Evolutionary conservation across 2,797 vertebrate genomes (phyloP).

Genomic region (Labroides dimidiatus): DNA sequence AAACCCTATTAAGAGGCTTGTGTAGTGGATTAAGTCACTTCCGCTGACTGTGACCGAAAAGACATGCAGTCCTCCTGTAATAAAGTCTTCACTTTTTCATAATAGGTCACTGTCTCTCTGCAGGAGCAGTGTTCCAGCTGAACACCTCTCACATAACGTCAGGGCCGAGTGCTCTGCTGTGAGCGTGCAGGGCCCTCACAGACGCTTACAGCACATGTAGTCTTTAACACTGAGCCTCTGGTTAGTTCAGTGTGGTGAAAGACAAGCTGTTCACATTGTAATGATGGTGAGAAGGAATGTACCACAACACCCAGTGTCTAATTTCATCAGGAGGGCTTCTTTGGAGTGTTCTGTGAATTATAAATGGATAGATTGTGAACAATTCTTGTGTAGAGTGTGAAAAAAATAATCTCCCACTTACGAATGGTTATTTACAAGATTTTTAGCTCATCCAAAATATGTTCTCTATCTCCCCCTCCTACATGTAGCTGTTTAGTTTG

Average conservation of each 20-base stretch:
- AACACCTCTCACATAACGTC: slow-evolving; percentile 29
- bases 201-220: slow-evolving; percentile 30
- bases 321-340: not conserved
- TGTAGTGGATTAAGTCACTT: slow-evolving; percentile 30
- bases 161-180: not conserved
- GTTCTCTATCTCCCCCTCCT: not conserved
- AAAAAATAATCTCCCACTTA: not conserved
- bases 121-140: slow-evolving; percentile 27
- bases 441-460: not conserved
- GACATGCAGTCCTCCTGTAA: not conserved
- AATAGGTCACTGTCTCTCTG: not conserved
- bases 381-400: not conserved
- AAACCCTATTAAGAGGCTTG: slow-evolving; percentile 39
- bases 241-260: slow-evolving; percentile 46
- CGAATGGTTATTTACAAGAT: too few relatives aligned
- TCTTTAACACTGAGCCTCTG: slow-evolving; percentile 10
- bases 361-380: not conserved
- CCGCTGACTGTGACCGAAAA: not conserved
- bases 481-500: not conserved
- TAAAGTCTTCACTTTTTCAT: not conserved
- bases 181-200: slow-evolving; percentile 3
- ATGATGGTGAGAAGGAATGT: slow-evolving; percentile 29
- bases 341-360: not conserved
- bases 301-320: slow-evolving; percentile 11
- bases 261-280: slow-evolving; percentile 36